A percentile compares a stretch with the other conserved stretches of the same genome.
These are phyloP conservation scores for Drosophila mulleri DNA, from an alignment of 2,888 invertebrate genomes.

Conservation along the genomic window DNA sequence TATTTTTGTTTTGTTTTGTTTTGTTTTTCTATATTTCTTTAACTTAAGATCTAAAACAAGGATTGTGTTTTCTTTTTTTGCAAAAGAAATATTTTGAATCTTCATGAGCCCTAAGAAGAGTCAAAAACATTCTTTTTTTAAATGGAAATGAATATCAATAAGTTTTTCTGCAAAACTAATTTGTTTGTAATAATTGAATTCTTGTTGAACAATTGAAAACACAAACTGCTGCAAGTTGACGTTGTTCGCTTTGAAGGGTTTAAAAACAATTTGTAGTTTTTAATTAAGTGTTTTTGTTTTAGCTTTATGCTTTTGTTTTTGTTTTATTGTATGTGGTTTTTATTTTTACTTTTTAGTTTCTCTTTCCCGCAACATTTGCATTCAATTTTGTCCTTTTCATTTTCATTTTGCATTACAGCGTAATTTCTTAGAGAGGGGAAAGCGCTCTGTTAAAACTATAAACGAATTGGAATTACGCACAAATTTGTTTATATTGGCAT, in stretches of 20 bases:
- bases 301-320: slow-evolving; percentile 34
- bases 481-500: slow-evolving; percentile 57
- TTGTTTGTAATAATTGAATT: slow-evolving; percentile 9
- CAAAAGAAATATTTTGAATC: slow-evolving; percentile 82
- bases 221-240: slow-evolving; percentile 37
- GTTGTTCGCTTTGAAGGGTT: slow-evolving; percentile 41
- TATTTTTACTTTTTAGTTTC: slow-evolving; percentile 14
- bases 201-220: slow-evolving; percentile 28
- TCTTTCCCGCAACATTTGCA: slow-evolving; percentile 9
- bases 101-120: slow-evolving; percentile 84
- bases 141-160: slow-evolving; percentile 21
- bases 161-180: slow-evolving; percentile 20
- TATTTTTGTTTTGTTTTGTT: slow-evolving; percentile 22
- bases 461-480: slow-evolving; percentile 73
- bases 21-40: slow-evolving; percentile 13
- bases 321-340: slow-evolving; percentile 17
- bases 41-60: slow-evolving; percentile 35
- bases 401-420: slow-evolving; percentile 22
- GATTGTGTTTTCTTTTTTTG: slow-evolving; percentile 14
- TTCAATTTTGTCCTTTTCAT: slow-evolving; percentile 6
- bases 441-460: slow-evolving; percentile 39
- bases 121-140: slow-evolving; percentile 78
- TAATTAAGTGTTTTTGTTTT: slow-evolving; percentile 13
- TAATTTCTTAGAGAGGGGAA: slow-evolving; percentile 4
- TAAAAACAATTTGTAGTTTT: slow-evolving; percentile 69